Evolutionary conservation across 1,140 invertebrate genomes (phyloP), one percentile per base, ranked within the genome.

Genomic region (Drosophila ironensis): DNA sequence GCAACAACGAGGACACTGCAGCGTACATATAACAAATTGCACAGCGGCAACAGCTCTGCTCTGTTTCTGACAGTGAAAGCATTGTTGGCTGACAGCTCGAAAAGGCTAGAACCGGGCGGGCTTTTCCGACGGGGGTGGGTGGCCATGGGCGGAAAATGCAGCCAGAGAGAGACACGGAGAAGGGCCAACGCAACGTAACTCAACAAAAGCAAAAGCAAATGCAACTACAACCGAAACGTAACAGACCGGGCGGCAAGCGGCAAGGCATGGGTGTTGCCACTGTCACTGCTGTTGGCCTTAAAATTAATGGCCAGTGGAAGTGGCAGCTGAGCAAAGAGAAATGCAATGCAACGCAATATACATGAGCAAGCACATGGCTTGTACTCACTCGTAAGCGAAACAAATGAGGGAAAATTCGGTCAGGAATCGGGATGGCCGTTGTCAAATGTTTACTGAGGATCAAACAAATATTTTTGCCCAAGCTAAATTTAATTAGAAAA

Each of bases 11-110:
- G 48, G 45, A 60, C 60, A 53, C 46, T 72, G 78, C 56, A 76
- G 78, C 78, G 67, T 76, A n/a, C n/a, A n/a, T n/a, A 86, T 84
- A 78, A 86, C 80, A 86, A 84, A 84, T 82, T 84, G 80, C 78
- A 84, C 61, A 77, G 72, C 78, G 64, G 35, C 56, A 59, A 40
- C 59, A 76, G 59, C 52, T 63, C 61, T 66, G 67, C 80, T 71
- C 59, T 86, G 80, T 75, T 63, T 86, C 60, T 86, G 80, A 86
- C 80, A 86, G 80, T 74, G 80, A 86, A 86, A 84, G 80, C 80
- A 86, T 86, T 86, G 80, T 86, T 86, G 80, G 64, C 48, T 86
- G 80, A 86, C 81, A 80, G 74, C 71, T 50, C 46, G 30, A 54
- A 63, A 72, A 46, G 51, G 73, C 46, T 45, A 25, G 25, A 17